phyloP scores from a whole-genome alignment of 2,113 vertebrate genomes.

The Dromaius novaehollandiae region DNA sequence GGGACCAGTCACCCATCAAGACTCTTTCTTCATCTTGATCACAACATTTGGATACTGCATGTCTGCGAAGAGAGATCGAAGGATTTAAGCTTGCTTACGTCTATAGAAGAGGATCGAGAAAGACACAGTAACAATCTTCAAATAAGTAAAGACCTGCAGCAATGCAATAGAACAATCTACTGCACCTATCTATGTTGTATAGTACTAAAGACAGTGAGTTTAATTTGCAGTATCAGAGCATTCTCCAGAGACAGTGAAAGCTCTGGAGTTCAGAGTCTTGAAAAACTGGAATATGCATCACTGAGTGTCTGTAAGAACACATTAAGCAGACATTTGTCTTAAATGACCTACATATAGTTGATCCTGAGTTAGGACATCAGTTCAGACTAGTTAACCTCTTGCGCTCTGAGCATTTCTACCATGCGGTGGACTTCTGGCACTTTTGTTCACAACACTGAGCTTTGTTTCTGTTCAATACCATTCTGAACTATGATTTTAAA shows the following conservation, averaged over 20 bases:
- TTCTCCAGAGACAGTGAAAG: neutral
- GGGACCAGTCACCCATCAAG: neutral
- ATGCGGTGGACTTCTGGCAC: neutral
- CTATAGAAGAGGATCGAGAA: neutral
- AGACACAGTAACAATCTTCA: neutral
- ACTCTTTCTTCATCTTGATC: neutral
- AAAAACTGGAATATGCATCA: neutral
- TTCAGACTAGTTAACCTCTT: neutral
- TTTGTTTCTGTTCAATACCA: neutral
- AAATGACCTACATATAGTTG: neutral
- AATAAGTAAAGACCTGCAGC: neutral
- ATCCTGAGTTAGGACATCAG: neutral
- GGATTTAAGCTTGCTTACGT: neutral
- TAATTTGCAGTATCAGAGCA: neutral
- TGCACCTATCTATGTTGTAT: neutral
- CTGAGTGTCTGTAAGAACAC: rapidly evolving
- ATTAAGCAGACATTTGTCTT: neutral
- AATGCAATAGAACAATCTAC: neutral
- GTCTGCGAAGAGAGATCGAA: neutral
- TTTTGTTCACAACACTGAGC: neutral
- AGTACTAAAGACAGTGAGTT: neutral
- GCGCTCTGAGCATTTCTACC: rapidly evolving
- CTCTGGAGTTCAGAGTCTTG: neutral
- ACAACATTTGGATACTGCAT: neutral
- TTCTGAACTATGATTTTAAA: neutral